Evolutionary conservation across 2,888 invertebrate species (phyloP).

Genomic region (Drosophila robusta): DNA sequence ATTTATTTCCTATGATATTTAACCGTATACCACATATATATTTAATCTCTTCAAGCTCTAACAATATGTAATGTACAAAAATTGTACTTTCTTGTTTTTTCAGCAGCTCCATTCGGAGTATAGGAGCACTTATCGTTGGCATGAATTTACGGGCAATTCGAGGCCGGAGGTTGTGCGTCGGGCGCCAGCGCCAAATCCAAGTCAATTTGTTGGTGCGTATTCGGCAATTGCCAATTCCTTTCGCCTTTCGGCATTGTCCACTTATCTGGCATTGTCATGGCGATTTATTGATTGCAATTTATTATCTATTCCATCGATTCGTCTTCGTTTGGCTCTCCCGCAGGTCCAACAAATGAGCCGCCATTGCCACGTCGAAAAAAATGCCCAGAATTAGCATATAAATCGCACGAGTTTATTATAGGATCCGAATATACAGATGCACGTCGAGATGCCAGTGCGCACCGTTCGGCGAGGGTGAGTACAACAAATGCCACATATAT

Average conservation of each 20-base stretch:
- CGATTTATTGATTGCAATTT: constrained; percentile 32
- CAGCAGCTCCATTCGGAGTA: constrained; percentile 96
- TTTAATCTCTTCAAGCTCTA: background rate
- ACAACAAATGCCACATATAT: constrained; percentile 15
- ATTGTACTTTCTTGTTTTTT: constrained; percentile 48
- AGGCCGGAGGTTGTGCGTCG: constrained; percentile 90
- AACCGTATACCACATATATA: background rate
- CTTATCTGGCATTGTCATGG: constrained; percentile 37
- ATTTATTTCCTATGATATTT: background rate
- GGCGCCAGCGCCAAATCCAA: constrained; percentile 87
- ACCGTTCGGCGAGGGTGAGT: constrained; percentile 85
- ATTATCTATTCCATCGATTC: constrained; percentile 38
- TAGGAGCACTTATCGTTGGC: constrained; percentile 97
- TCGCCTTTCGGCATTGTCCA: constrained; percentile 19
- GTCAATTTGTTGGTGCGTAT: constrained; percentile 82
- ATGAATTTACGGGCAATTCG: constrained; percentile 93
- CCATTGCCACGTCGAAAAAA: constrained; percentile 95
- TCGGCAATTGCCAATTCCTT: constrained; percentile 15
- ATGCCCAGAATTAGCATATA: constrained; percentile 94
- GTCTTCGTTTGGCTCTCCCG: constrained; percentile 20
- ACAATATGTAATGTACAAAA: constrained; percentile 1
- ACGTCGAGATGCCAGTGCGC: constrained; percentile 84
- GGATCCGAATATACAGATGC: constrained; percentile 88
- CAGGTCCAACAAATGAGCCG: constrained; percentile 89
- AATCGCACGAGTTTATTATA: constrained; percentile 92